Conservation (phyloP, 2,113 vertebrate species). For the Rattus rattus region DNA sequence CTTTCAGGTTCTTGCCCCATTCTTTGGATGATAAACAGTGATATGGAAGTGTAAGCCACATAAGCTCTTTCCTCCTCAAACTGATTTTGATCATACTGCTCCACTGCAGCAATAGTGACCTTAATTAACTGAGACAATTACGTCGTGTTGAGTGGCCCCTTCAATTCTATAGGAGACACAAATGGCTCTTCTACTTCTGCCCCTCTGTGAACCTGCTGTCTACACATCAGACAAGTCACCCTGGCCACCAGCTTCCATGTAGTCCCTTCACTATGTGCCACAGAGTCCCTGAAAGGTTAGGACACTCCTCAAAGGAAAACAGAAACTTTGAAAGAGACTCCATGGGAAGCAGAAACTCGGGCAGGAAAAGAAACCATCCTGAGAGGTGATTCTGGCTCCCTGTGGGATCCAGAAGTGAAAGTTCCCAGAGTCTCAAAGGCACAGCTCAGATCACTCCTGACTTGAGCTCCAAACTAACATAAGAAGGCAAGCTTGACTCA, state of each 20-base stretch:
- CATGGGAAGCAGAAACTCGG: background rate
- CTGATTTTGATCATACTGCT: background rate
- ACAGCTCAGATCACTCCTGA: conserved; percentile 34
- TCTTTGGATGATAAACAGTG: background rate
- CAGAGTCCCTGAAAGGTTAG: background rate
- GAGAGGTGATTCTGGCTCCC: conserved; percentile 22
- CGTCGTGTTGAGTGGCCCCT: background rate
- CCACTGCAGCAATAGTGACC: background rate
- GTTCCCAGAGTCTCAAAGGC: background rate
- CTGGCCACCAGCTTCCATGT: background rate
- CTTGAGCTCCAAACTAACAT: background rate
- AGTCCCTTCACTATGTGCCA: background rate
- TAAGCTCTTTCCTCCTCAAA: too few species aligned
- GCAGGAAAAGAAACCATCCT: background rate
- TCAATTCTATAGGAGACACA: background rate
- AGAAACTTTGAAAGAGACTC: conserved; percentile 41
- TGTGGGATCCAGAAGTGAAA: background rate
- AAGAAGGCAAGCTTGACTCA: conserved; percentile 41
- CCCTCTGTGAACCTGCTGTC: background rate
- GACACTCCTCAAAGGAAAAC: background rate
- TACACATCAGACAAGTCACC: background rate
- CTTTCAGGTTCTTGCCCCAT: background rate
- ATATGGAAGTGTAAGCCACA: background rate
- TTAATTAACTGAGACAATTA: background rate
- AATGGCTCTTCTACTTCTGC: background rate